Evolutionary conservation across 2,888 invertebrate species (phyloP).

Genomic region (Strigamia crassipes): DNA sequence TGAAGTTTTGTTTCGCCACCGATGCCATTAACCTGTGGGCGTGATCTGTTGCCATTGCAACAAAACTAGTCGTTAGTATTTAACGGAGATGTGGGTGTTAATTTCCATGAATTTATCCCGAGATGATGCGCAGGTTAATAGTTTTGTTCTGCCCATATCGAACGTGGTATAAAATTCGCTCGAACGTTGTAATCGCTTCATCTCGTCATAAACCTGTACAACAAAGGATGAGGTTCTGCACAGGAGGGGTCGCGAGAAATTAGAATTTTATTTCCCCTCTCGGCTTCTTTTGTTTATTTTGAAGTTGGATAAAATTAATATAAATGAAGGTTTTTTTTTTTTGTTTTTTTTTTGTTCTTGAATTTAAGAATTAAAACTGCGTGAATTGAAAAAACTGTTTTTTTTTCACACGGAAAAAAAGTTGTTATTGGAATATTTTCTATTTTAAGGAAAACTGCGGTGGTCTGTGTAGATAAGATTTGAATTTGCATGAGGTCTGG

Average conservation of each 20-base stretch:
- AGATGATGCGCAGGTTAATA: background rate
- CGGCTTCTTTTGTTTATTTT: background rate
- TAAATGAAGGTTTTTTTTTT: too few relatives aligned
- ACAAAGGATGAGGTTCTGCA: background rate
- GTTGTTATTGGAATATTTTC: too few relatives aligned
- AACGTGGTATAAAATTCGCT: background rate
- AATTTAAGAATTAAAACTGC: too few relatives aligned
- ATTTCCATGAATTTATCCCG: background rate
- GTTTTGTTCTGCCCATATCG: background rate
- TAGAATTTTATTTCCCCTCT: background rate
- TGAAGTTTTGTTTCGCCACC: background rate
- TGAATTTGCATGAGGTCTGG: too few relatives aligned
- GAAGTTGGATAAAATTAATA: too few relatives aligned
- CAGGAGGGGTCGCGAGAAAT: background rate
- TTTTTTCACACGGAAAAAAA: too few relatives aligned
- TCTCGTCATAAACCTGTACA: background rate
- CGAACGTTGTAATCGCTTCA: background rate
- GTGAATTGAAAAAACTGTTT: too few relatives aligned
- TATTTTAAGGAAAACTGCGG: too few relatives aligned
- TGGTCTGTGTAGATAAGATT: too few relatives aligned
- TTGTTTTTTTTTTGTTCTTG: too few relatives aligned
- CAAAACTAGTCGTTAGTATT: background rate
- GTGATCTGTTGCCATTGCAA: constrained; percentile 1
- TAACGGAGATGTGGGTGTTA: background rate
- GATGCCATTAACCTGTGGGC: background rate